These are phyloP conservation scores for Calidris pygmaea DNA, from an alignment of 2,113 vertebrate species.

Conservation along the genomic window DNA sequence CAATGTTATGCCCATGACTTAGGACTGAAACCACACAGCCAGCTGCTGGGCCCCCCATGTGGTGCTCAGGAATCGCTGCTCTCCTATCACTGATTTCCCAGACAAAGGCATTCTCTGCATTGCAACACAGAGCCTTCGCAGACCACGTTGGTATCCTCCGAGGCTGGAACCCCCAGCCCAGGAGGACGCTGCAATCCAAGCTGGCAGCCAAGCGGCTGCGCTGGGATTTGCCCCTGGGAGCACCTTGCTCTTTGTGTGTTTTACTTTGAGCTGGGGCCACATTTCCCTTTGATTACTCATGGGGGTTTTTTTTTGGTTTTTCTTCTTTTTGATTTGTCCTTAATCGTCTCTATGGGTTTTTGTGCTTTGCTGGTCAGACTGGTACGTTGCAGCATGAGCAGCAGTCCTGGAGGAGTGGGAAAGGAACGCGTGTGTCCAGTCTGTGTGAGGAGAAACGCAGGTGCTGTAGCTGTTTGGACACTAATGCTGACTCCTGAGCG, in stretches of 20 bases:
- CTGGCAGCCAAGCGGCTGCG: neutral
- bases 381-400: neutral
- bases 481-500: no score
- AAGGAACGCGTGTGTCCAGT: fast-evolving
- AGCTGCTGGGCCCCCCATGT: neutral
- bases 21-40: neutral
- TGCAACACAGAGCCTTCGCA: slow-evolving; percentile 32
- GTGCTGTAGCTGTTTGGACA: neutral
- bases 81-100: neutral
- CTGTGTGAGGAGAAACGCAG: neutral
- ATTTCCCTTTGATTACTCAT: slow-evolving; percentile 31
- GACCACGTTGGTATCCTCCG: neutral
- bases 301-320: neutral
- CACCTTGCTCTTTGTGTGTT: neutral
- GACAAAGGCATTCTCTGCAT: slow-evolving; percentile 31
- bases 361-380: neutral
- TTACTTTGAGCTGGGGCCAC: neutral
- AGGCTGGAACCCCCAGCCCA: neutral
- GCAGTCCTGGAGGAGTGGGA: neutral
- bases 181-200: neutral
- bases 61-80: neutral
- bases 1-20: neutral
- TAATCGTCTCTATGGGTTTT: neutral
- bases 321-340: neutral
- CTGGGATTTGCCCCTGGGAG: slow-evolving; percentile 35